Evolutionary conservation across 1,140 invertebrate genomes (phyloP).

Genomic region (Ectropis grisescens): DNA sequence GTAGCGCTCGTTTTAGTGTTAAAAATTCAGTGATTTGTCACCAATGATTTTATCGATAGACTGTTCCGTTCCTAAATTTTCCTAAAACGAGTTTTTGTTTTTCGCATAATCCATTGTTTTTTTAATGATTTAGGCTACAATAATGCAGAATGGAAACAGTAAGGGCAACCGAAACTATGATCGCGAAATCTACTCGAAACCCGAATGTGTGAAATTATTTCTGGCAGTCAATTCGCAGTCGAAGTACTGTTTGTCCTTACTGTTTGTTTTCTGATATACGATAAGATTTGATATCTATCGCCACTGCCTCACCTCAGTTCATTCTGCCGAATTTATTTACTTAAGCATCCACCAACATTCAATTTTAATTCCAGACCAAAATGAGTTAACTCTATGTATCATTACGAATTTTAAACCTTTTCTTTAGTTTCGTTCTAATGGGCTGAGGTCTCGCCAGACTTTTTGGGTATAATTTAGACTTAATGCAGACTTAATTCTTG

Average conservation of each 20-base stretch:
- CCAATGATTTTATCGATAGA: slow-evolving; percentile 64
- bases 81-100: slow-evolving; percentile 37
- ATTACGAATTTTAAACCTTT: slow-evolving; percentile 7
- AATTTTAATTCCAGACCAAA: background rate
- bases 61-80: slow-evolving; percentile 59
- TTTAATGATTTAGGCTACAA: too few species aligned
- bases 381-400: background rate
- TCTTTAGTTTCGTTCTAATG: slow-evolving; percentile 19
- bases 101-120: slow-evolving; percentile 60
- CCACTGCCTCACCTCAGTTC: slow-evolving; percentile 37
- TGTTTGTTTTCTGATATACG: too few species aligned
- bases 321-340: slow-evolving; percentile 22
- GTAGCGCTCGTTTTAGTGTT: slow-evolving; percentile 32
- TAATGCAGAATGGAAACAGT: too few species aligned
- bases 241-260: too few species aligned
- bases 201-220: too few species aligned
- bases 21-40: slow-evolving; percentile 64
- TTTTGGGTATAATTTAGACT: slow-evolving; percentile 19
- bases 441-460: slow-evolving; percentile 30
- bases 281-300: too few species aligned
- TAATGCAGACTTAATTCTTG: slow-evolving; percentile 4
- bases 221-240: too few species aligned
- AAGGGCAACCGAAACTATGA: too few species aligned
- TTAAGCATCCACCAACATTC: slow-evolving; percentile 3
- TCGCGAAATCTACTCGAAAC: too few species aligned